Conservation (phyloP, 2,797 vertebrate genomes). For the Pseudopleuronectes americanus region DNA sequence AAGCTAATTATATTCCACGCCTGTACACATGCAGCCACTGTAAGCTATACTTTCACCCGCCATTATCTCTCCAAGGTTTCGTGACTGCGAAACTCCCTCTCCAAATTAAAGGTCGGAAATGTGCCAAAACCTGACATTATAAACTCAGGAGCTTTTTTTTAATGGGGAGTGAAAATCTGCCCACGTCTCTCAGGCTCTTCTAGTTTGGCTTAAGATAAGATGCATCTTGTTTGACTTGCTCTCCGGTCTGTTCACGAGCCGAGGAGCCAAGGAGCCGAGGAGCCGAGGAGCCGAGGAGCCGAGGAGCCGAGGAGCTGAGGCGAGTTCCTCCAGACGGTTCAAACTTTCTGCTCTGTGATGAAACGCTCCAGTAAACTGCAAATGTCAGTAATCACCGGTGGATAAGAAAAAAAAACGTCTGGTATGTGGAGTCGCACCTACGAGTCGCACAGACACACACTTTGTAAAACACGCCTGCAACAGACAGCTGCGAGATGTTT, state of each 20-base stretch:
- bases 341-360: constrained; percentile 43
- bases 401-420: constrained; percentile 28
- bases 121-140: constrained; percentile 83
- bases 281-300: neutral
- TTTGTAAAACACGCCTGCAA: constrained; percentile 18
- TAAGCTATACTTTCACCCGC: constrained; percentile 83
- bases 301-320: constrained; percentile 6
- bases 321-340: constrained; percentile 37
- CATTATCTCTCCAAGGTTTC: constrained; percentile 79
- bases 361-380: constrained; percentile 55
- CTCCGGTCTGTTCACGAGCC: constrained; percentile 12
- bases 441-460: constrained; percentile 1
- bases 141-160: constrained; percentile 60
- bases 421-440: constrained; percentile 27
- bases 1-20: constrained; percentile 84
- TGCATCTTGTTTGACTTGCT: constrained; percentile 28
- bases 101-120: constrained; percentile 84
- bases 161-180: constrained; percentile 43
- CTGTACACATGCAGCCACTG: constrained; percentile 70
- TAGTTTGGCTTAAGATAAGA: constrained; percentile 57
- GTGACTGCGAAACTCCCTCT: constrained; percentile 82
- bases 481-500: constrained; percentile 18
- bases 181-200: constrained; percentile 57
- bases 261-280: neutral
- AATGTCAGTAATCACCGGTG: constrained; percentile 60